Percentiles rank a stretch among this genome's conserved stretches.
These are phyloP conservation scores for Notothenia coriiceps DNA, from an alignment of 2,113 vertebrate species.

Conservation along the genomic window DNA sequence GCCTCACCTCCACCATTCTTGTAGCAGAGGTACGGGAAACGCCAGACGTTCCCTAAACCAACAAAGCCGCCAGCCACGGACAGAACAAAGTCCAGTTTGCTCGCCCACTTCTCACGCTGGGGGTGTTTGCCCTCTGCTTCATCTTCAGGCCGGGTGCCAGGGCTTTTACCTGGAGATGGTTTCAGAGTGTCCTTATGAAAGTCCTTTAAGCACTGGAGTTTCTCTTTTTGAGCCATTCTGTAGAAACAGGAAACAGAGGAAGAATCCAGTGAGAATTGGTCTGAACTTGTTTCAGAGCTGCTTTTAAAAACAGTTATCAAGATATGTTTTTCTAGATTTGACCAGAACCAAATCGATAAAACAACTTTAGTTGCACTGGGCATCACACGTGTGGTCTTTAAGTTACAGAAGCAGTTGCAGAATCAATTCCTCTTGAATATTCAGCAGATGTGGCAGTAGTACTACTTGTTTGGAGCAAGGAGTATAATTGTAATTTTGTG, in stretches of 20 bases:
- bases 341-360: not conserved
- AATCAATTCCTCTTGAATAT: not conserved
- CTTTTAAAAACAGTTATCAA: not conserved
- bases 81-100: slow-evolving; percentile 98
- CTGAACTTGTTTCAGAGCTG: not conserved
- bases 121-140: slow-evolving; percentile 97
- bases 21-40: slow-evolving; percentile 99
- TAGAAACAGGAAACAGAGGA: slow-evolving; percentile 16
- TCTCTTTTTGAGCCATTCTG: slow-evolving; percentile 97
- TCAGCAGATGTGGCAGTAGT: not conserved
- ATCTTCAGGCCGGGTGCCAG: slow-evolving; percentile 94
- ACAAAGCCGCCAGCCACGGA: slow-evolving; percentile 98
- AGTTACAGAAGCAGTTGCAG: not conserved
- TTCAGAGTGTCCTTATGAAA: slow-evolving; percentile 99
- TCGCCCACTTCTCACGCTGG: slow-evolving; percentile 97
- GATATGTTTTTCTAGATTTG: not conserved
- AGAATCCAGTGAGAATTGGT: not conserved
- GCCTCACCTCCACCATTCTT: slow-evolving; percentile 97
- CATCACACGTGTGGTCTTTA: not conserved
- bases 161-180: slow-evolving; percentile 96
- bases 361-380: not conserved
- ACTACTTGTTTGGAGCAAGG: no score
- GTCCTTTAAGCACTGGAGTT: slow-evolving; percentile 97
- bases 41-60: slow-evolving; percentile 98
- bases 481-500: not conserved